A percentile compares a stretch with the other conserved stretches of the same genome.
phyloP scores from a whole-genome alignment of 2,888 invertebrate species.

The Pyrocoelia pectoralis region DNA sequence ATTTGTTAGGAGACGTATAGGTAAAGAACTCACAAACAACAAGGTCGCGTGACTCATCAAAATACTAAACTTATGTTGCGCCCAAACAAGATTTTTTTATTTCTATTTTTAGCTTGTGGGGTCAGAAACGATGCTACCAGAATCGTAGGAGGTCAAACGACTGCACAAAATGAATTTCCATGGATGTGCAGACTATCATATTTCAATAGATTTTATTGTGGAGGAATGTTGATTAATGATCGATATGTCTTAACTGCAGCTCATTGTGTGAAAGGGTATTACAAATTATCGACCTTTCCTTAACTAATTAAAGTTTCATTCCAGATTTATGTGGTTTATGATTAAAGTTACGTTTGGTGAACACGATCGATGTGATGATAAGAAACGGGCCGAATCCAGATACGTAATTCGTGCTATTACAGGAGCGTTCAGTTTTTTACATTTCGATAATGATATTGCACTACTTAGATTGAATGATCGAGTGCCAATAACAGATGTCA shows the following conservation, averaged over 20 bases:
- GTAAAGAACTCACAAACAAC: too few species aligned
- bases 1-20: too few species aligned
- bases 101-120: conserved; percentile 73
- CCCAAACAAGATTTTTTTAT: conserved; percentile 4
- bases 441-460: conserved; percentile 90
- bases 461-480: conserved; percentile 81
- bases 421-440: conserved; percentile 83
- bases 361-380: conserved; percentile 82
- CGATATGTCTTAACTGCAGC: conserved; percentile 88
- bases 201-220: conserved; percentile 90
- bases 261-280: conserved; percentile 88
- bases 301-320: conserved; percentile 47
- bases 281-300: neutral
- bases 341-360: conserved; percentile 89
- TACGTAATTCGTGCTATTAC: conserved; percentile 80
- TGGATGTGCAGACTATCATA: conserved; percentile 90
- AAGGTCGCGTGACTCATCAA: too few species aligned
- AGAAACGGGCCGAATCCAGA: conserved; percentile 76
- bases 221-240: conserved; percentile 87
- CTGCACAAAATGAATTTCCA: conserved; percentile 82
- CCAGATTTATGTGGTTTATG: conserved; percentile 92
- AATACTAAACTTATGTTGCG: too few species aligned
- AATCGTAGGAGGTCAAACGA: conserved; percentile 82
- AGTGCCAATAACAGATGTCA: conserved; percentile 79
- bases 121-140: conserved; percentile 82